Percentiles rank a stretch among this genome's conserved stretches.
phyloP scores from a whole-genome alignment of 2,888 invertebrate genomes.

The Sarcophaga variegata region DNA sequence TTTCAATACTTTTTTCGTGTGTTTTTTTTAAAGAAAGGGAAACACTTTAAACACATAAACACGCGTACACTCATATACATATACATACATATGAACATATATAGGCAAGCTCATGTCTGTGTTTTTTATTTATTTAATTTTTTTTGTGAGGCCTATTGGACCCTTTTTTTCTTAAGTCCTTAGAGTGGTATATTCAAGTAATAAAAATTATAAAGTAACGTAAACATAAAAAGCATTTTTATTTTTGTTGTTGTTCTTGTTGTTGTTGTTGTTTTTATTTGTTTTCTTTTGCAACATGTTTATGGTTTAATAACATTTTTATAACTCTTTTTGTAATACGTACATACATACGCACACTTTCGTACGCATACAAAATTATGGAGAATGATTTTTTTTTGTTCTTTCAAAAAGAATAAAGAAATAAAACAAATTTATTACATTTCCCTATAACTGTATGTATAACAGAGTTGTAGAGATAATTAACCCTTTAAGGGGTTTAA shows the following conservation, averaged over 20 bases:
- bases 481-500: no score
- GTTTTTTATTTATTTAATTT: no score
- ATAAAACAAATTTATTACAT: slow-evolving; percentile 35
- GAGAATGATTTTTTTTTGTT: not conserved
- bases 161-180: no score
- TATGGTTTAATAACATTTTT: slow-evolving; percentile 65
- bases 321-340: slow-evolving; percentile 44
- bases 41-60: not conserved
- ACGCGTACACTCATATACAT: not conserved
- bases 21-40: not conserved
- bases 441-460: not conserved
- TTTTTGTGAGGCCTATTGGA: no score
- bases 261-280: slow-evolving; percentile 1
- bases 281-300: slow-evolving; percentile 42
- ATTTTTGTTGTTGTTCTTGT: no score
- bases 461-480: no score
- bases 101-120: no score
- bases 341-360: no score
- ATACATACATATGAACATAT: no score
- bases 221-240: slow-evolving; percentile 38
- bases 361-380: not conserved
- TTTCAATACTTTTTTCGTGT: slow-evolving; percentile 39
- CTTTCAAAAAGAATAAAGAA: not conserved
- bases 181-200: slow-evolving; percentile 11
- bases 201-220: slow-evolving; percentile 53